Evolutionary conservation across 23 tunicate species (phyloP).

Genomic region (Styela clava): DNA sequence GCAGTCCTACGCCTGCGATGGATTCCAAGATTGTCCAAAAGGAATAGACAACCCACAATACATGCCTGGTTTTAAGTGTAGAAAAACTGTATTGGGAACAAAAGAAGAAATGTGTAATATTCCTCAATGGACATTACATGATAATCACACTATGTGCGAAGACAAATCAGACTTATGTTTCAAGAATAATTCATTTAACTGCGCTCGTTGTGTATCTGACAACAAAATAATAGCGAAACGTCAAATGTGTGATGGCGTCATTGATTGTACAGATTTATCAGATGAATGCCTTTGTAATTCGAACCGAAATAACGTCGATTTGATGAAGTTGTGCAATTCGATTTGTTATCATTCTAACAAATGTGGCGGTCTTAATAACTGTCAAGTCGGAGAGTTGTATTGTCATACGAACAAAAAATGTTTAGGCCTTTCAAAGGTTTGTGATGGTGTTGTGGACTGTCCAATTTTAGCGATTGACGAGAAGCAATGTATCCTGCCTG

Average conservation of each 20-base stretch:
- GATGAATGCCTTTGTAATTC: conserved; percentile 48
- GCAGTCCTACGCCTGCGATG: conserved; percentile 38
- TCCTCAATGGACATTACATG: conserved; percentile 46
- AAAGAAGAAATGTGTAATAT: conserved; percentile 18
- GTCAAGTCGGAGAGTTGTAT: conserved; percentile 6
- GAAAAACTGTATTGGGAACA: neutral
- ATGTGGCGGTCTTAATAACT: conserved; percentile 1
- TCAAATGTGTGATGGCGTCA: conserved; percentile 36
- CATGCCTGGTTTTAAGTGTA: conserved; percentile 46
- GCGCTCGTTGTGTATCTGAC: conserved; percentile 16
- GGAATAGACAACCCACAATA: neutral
- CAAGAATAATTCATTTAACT: conserved; percentile 10
- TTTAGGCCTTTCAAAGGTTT: neutral
- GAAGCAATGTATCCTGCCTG: neutral
- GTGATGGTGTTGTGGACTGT: conserved; percentile 39
- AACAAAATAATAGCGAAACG: conserved; percentile 28
- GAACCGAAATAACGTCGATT: neutral
- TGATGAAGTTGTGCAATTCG: neutral
- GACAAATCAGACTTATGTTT: conserved; percentile 43
- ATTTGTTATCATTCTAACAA: too few relatives aligned
- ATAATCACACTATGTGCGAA: conserved; percentile 5
- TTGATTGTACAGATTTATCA: conserved; percentile 40
- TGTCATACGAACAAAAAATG: conserved; percentile 33
- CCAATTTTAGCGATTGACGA: conserved; percentile 24
- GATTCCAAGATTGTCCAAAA: conserved; percentile 14